Evolutionary conservation across 1,140 invertebrate species (phyloP), one percentile per base, ranked within the genome.

Genomic region (Drosophila ironensis): DNA sequence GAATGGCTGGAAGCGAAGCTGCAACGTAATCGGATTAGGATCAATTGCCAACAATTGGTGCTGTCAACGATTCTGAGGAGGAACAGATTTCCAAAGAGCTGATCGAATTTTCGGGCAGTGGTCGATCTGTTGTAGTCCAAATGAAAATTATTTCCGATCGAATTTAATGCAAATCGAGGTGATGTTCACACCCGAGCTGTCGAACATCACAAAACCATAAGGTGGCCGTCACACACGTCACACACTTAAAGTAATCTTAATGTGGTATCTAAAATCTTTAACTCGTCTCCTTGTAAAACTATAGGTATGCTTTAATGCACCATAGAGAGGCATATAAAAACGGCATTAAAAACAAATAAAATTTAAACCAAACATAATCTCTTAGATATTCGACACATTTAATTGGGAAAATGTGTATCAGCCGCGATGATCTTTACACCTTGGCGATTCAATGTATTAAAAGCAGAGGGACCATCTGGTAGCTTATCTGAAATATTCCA

Each of bases 21-120:
- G 47, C 50, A 28, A 28, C 38, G 19, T 78, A 78, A 78, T 70
- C 75, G 75, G 75, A 63, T 78, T 78, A 64, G 48, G 69, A 51
- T 80, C 63, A 56, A 59, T 68, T 69, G 54, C 40, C 38, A 46
- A 57, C 73, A 56, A 77, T 53, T 52, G 69, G 16, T 54, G 45
- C 74, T 77, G 74, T 77, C 74, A 77, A 22, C 73, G 60, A 27
- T 19, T 42, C 37, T 47, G 46, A 52, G 47, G 46, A 40, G 51
- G 12, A 37, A 14, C 25, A 60, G 1, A 37, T 59, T 8, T 35
- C n/a, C 20, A 14, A 8, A 17, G 16, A 14, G 30, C 24, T n/a
- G n/a, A n/a, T n/a, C n/a, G n/a, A n/a, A n/a, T n/a, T n/a, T n/a
- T n/a, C n/a, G n/a, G n/a, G n/a, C n/a, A n/a, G n/a, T n/a, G n/a